Evolutionary conservation across 2,888 invertebrate species (phyloP).

Genomic region (Sialis lutaria): DNA sequence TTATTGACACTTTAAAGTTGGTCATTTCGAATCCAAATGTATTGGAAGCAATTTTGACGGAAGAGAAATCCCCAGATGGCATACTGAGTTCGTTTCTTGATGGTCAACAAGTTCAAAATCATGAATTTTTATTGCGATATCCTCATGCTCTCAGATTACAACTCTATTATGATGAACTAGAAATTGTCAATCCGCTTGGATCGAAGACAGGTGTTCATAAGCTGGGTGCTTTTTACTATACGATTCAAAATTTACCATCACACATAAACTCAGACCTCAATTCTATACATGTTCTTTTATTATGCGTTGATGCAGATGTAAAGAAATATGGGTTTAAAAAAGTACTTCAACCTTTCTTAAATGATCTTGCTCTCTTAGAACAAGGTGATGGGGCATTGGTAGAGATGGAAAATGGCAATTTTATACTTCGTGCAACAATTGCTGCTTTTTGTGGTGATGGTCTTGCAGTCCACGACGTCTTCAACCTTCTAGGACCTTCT

Average conservation of each 20-base stretch:
- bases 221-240: too few relatives aligned
- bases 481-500: background rate
- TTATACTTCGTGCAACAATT: background rate
- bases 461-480: background rate
- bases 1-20: too few relatives aligned
- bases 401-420: background rate
- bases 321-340: background rate
- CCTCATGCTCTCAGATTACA: too few relatives aligned
- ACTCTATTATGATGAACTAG: too few relatives aligned
- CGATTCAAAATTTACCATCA: background rate
- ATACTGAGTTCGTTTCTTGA: too few relatives aligned
- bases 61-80: too few relatives aligned
- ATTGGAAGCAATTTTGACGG: too few relatives aligned
- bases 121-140: too few relatives aligned
- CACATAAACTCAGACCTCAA: background rate
- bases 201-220: too few relatives aligned
- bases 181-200: too few relatives aligned
- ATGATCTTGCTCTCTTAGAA: background rate
- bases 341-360: background rate
- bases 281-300: background rate
- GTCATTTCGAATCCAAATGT: too few relatives aligned
- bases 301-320: background rate
- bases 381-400: background rate
- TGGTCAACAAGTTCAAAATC: too few relatives aligned
- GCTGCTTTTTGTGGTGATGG: background rate